phyloP scores from a whole-genome alignment of 2,113 vertebrate species.

The Asarcornis scutulata region DNA sequence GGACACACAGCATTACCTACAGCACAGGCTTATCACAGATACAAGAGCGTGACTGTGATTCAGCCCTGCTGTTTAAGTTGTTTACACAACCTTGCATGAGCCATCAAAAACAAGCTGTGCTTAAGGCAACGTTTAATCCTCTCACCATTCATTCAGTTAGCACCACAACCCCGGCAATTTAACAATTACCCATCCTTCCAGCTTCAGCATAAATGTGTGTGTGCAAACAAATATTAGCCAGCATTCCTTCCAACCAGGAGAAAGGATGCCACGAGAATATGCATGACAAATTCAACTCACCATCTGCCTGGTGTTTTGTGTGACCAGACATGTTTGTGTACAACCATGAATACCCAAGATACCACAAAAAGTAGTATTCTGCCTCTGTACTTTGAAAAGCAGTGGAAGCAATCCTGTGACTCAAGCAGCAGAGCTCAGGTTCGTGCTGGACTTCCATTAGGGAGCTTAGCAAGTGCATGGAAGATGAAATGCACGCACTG shows the following conservation, averaged over 20 bases:
- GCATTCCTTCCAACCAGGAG: neutral
- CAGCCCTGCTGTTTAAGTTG: slow-evolving; percentile 15
- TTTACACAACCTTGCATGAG: slow-evolving; percentile 35
- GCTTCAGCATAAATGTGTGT: neutral
- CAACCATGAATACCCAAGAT: rapidly evolving
- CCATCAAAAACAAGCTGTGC: slow-evolving; percentile 13
- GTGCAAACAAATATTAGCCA: neutral
- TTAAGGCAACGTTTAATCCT: slow-evolving; percentile 17
- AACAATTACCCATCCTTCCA: slow-evolving; percentile 12
- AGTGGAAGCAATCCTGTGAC: neutral
- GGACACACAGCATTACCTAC: neutral
- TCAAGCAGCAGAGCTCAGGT: neutral
- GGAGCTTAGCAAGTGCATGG: rapidly evolving
- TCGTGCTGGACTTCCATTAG: neutral
- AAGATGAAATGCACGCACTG: neutral
- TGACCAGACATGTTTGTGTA: neutral
- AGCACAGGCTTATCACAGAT: neutral
- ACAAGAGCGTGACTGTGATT: neutral
- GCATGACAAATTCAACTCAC: neutral
- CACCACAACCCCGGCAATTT: neutral
- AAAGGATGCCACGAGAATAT: neutral
- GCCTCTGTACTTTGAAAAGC: neutral
- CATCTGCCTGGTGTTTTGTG: neutral
- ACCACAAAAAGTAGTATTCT: neutral
- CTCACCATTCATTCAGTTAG: neutral